Conservation (phyloP, 2,113 vertebrate species). For the Marmota monax region DNA sequence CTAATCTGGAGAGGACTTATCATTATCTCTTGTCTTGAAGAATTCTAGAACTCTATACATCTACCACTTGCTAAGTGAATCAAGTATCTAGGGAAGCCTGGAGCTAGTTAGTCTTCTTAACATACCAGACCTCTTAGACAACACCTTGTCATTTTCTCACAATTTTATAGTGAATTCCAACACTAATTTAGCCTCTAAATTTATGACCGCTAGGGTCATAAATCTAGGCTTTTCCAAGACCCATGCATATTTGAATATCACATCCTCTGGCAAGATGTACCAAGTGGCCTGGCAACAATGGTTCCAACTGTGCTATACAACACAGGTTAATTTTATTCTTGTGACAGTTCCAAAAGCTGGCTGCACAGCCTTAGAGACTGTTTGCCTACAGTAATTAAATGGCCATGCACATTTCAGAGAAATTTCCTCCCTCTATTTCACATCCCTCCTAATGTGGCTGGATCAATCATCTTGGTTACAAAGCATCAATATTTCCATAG, state of each 20-base stretch:
- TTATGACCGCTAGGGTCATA: not conserved
- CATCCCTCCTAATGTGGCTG: not conserved
- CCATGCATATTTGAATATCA: not conserved
- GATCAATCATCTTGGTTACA: not conserved
- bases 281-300: not conserved
- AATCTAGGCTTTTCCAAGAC: not conserved
- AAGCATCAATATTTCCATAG: conserved; percentile 4
- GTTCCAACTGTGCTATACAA: conserved; percentile 7
- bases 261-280: not conserved
- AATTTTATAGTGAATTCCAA: conserved; percentile 18
- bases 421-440: no score
- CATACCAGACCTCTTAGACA: not conserved
- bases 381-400: not conserved
- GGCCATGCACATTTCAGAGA: not conserved
- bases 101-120: not conserved
- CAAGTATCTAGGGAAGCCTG: not conserved
- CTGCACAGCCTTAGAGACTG: not conserved
- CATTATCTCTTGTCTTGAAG: not conserved
- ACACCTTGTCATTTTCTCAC: not conserved
- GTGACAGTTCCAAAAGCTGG: not conserved
- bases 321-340: conserved; percentile 3
- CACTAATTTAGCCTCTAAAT: not conserved
- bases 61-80: not conserved
- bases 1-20: not conserved
- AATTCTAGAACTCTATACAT: not conserved